Base-by-base conservation (phyloP, 2,888 invertebrate genomes). In the Tetrapedia diversipes region DNA sequence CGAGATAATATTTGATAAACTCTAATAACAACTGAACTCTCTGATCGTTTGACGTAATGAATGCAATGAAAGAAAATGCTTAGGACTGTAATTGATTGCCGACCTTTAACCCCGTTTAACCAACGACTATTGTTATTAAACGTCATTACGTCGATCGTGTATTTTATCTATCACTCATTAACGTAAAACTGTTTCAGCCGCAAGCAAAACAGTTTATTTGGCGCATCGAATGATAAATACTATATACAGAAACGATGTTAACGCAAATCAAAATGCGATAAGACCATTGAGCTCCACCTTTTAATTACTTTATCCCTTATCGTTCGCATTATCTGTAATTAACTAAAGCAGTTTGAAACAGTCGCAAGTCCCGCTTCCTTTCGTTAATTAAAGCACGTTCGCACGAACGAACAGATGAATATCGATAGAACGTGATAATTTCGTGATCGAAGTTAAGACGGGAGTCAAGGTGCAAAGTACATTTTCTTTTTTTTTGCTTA, bases 401-500 rank as follows among this genome's bases (percentile, higher is more conserved):
- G 14, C n/a, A n/a, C 27, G 11, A 22, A 11, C 6, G n/a, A 4
- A 47, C 10, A 14, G 41, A 49, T 53, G 10, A 14, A 16, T 53
- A 57, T 37, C 29, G 24, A 2, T 14, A 19, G 27, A 19, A 27
- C n/a, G 24, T 29, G 60, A 74, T 56, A 24, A 56, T 37, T 22
- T 16, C 1, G 1, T 6, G 10, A 24, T 4, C 0, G 4, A 0
- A 22, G 1, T 14, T 59, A 69, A 77, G 24, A 11, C 8, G 2
- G 11, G 4, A 24, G 8, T 24, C 16, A 16, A 27, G n/a, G 47
- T 32, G 2, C n/a, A 14, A 69, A 51, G 11, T 69, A 34, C 16
- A 19, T 51, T 37, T 1, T 29, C n/a, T 34, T 2, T 34, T 16
- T n/a, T 0, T 0, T 0, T 22, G 4, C 63, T 43, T 34, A 94